Percentiles rank a stretch among this genome's conserved stretches.
These are phyloP conservation scores for Phrynocephalus guinanensis DNA, from an alignment of 2,797 vertebrate genomes.

Conservation along the genomic window DNA sequence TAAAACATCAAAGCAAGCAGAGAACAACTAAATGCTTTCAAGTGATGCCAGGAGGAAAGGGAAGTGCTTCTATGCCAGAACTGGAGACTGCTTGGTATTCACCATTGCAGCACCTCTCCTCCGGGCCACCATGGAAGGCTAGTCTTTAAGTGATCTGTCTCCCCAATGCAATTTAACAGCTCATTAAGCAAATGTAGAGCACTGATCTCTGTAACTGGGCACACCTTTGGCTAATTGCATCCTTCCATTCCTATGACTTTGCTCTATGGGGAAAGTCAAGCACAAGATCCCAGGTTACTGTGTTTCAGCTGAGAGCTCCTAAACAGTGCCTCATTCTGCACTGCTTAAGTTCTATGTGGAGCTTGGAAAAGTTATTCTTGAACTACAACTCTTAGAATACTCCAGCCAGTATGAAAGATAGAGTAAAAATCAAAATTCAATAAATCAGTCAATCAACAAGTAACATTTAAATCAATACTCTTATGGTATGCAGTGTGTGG, in stretches of 20 bases:
- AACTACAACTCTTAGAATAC: too few species aligned
- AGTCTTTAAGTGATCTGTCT: conserved; percentile 8
- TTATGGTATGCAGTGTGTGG: too few species aligned
- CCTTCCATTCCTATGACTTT: conserved; percentile 55
- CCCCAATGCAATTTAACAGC: conserved; percentile 40
- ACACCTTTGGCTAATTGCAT: neutral
- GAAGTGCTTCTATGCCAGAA: neutral
- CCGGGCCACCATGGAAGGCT: neutral
- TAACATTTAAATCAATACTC: too few species aligned
- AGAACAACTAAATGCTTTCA: neutral
- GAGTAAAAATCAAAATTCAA: too few species aligned
- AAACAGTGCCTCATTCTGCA: too few species aligned
- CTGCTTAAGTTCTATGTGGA: too few species aligned
- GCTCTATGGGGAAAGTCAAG: conserved; percentile 48
- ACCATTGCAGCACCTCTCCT: neutral
- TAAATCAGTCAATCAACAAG: too few species aligned
- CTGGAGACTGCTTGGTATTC: neutral
- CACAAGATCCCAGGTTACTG: conserved; percentile 57
- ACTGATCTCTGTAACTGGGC: conserved; percentile 55
- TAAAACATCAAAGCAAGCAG: neutral
- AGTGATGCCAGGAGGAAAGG: neutral
- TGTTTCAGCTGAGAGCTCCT: conserved; percentile 3
- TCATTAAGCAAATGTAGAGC: conserved; percentile 61
- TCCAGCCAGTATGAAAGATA: too few species aligned
- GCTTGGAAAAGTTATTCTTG: too few species aligned